These are phyloP conservation scores for Hemicordylus capensis DNA, from an alignment of 2,113 vertebrate genomes.

Conservation along the genomic window DNA sequence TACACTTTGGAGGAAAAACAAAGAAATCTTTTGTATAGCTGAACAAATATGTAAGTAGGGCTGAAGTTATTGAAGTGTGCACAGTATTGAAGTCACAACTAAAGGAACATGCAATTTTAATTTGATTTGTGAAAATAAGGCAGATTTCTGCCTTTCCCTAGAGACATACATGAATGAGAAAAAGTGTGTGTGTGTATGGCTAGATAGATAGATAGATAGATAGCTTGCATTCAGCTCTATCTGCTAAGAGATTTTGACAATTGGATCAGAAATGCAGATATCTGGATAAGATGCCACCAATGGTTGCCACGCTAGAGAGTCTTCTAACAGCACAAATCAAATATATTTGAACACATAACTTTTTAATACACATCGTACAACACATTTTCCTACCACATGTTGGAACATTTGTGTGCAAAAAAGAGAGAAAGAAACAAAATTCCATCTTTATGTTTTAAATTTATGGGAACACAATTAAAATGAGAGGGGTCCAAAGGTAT, in stretches of 20 bases:
- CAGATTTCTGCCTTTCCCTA: constrained; percentile 47
- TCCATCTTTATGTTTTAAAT: constrained; percentile 85
- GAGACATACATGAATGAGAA: constrained; percentile 32
- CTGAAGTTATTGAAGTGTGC: constrained; percentile 20
- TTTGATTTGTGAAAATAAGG: constrained; percentile 55
- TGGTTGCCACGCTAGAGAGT: constrained; percentile 33
- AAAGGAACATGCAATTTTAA: constrained; percentile 54
- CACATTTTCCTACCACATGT: constrained; percentile 81
- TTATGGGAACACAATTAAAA: constrained; percentile 89
- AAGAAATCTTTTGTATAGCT: background rate
- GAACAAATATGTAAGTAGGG: background rate
- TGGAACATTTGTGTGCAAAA: constrained; percentile 79
- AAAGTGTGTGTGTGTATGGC: constrained; percentile 14
- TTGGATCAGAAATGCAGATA: constrained; percentile 43
- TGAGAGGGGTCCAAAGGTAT: constrained; percentile 94
- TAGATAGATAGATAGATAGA: no score
- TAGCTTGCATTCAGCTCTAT: constrained; percentile 33
- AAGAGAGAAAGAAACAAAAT: constrained; percentile 52
- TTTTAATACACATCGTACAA: constrained; percentile 74
- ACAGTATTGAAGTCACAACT: background rate
- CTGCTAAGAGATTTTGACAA: constrained; percentile 44
- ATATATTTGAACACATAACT: constrained; percentile 71
- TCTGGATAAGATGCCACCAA: constrained; percentile 32
- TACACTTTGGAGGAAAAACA: background rate
- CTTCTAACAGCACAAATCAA: constrained; percentile 56